Evolutionary conservation across 2,797 vertebrate species (phyloP).

Genomic region (Adrianichthys oophorus): DNA sequence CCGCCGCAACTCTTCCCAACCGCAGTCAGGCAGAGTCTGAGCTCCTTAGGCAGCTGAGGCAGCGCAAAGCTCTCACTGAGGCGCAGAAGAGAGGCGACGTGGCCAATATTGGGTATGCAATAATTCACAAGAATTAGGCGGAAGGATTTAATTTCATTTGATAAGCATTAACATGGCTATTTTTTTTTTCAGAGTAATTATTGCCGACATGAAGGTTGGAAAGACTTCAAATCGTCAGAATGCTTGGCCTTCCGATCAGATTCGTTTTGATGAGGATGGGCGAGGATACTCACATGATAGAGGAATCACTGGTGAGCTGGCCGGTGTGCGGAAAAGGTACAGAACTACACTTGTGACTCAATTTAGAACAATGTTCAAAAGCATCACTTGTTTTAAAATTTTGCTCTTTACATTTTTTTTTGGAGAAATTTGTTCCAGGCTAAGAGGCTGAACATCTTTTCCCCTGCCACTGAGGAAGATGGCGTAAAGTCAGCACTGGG

Average conservation of each 20-base stretch:
- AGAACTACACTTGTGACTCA: conserved; percentile 3
- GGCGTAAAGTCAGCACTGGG: conserved; percentile 68
- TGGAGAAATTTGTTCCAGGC: conserved; percentile 72
- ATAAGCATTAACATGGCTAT: background rate
- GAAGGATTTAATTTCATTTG: background rate
- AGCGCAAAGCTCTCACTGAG: conserved; percentile 79
- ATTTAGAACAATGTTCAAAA: background rate
- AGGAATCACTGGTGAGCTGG: conserved; percentile 50
- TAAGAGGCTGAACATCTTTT: conserved; percentile 88
- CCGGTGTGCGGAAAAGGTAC: conserved; percentile 67
- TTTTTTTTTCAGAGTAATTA: conserved; percentile 75
- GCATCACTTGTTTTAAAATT: too few species aligned
- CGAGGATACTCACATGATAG: conserved; percentile 47
- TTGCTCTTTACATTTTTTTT: conserved; percentile 8
- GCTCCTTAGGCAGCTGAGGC: conserved; percentile 84
- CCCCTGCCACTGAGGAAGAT: conserved; percentile 48
- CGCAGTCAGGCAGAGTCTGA: conserved; percentile 80
- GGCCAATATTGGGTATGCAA: conserved; percentile 76
- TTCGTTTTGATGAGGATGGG: conserved; percentile 83
- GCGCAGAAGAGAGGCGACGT: conserved; percentile 69
- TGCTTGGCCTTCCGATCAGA: conserved; percentile 57
- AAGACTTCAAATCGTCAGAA: conserved; percentile 49
- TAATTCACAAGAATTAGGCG: too few species aligned
- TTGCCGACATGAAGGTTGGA: conserved; percentile 87
- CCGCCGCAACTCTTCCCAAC: conserved; percentile 84